These are phyloP conservation scores for Platysteira castanea DNA, from an alignment of 2,113 vertebrate genomes.

Conservation along the genomic window DNA sequence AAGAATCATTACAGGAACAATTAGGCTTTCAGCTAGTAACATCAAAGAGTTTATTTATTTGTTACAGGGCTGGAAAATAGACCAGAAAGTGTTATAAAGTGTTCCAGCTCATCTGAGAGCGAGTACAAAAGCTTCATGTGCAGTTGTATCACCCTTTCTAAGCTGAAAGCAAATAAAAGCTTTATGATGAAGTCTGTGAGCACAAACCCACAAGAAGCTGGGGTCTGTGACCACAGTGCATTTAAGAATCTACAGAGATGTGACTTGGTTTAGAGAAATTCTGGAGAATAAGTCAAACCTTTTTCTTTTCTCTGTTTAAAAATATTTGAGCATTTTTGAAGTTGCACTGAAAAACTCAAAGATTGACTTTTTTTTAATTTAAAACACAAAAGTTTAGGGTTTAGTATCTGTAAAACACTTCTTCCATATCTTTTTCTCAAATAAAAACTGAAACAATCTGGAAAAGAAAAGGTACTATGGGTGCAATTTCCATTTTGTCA, in stretches of 20 bases:
- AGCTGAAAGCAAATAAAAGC: not conserved
- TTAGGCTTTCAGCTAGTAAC: not conserved
- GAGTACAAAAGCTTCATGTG: not conserved
- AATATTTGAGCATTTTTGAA: not conserved
- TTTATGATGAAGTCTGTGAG: not conserved
- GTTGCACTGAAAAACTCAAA: not conserved
- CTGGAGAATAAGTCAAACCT: not conserved
- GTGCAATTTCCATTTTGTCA: not conserved
- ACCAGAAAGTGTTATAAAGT: slow-evolving; percentile 9
- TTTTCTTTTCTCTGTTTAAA: not conserved
- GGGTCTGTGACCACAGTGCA: not conserved
- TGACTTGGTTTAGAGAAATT: not conserved
- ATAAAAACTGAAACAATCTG: not conserved
- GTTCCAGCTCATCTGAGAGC: not conserved
- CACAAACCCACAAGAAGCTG: not conserved
- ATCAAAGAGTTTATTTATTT: slow-evolving; percentile 24
- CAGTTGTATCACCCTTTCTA: not conserved
- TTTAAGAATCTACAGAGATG: not conserved
- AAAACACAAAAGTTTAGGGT: not conserved
- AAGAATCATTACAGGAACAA: not conserved
- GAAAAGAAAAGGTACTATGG: not conserved
- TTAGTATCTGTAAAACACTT: not conserved
- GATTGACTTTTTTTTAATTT: not conserved
- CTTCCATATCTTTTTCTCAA: not conserved
- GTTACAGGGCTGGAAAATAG: not conserved